These are phyloP conservation scores for Neoitamus cyanurus DNA, from an alignment of 2,888 invertebrate genomes.

Conservation along the genomic window DNA sequence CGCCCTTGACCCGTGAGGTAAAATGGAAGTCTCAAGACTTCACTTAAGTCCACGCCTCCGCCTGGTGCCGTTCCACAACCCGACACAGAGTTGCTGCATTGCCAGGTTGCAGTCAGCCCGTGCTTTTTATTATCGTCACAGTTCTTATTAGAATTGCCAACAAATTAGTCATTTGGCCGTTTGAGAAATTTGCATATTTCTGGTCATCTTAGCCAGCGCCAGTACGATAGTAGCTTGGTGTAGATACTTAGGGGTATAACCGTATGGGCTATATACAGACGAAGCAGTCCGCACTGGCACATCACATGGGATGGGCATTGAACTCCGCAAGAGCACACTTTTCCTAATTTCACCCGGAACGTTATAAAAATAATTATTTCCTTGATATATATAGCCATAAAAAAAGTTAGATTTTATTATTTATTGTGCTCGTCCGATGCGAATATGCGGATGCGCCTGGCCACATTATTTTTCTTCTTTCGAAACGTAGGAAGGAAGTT, in stretches of 20 bases:
- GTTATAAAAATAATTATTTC: constrained; percentile 40
- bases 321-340: constrained; percentile 12
- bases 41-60: not conserved
- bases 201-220: not conserved
- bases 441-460: not conserved
- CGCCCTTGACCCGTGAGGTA: not conserved
- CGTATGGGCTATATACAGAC: not conserved
- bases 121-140: not conserved
- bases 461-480: not conserved
- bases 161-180: not conserved
- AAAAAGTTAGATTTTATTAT: not conserved
- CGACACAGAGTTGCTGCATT: not conserved
- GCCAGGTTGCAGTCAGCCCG: not conserved
- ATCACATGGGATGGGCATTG: constrained; percentile 34
- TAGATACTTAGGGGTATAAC: not conserved
- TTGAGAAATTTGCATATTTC: not conserved
- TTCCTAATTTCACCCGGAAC: constrained; percentile 37
- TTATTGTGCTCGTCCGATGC: not conserved
- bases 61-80: not conserved
- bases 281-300: not conserved
- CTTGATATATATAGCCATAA: not conserved
- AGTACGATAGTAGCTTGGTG: not conserved
- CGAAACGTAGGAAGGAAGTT: not conserved
- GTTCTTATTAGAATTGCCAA: not conserved
- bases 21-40: not conserved